Evolutionary conservation across 2,797 vertebrate species (phyloP).

Genomic region (Taenioides sp.): DNA sequence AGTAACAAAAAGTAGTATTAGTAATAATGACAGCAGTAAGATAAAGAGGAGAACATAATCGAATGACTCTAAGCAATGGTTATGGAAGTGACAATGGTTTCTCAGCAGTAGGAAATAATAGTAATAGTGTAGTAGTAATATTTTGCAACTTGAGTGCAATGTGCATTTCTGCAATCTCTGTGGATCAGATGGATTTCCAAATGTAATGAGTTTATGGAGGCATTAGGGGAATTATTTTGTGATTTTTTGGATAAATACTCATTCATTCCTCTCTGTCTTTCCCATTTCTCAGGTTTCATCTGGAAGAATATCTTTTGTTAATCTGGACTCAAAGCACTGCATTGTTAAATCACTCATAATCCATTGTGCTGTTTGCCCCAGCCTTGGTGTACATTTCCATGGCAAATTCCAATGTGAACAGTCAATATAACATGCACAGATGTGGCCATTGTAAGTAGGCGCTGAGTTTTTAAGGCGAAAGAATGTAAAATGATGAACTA

Average conservation of each 20-base stretch:
- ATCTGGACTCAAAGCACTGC: conserved; percentile 62
- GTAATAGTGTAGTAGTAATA: neutral
- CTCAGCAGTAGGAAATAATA: neutral
- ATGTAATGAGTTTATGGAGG: conserved; percentile 28
- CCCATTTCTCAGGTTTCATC: conserved; percentile 63
- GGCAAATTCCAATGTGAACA: conserved; percentile 69
- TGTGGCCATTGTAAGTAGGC: conserved; percentile 49
- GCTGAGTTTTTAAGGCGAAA: conserved; percentile 42
- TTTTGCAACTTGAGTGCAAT: neutral
- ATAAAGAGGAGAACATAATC: neutral
- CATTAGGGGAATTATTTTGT: conserved; percentile 49
- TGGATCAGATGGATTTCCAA: conserved; percentile 39
- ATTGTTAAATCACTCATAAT: conserved; percentile 64
- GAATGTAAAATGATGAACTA: conserved; percentile 39
- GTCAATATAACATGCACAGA: conserved; percentile 68
- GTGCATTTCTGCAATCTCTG: neutral
- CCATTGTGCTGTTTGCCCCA: conserved; percentile 62
- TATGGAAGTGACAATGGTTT: neutral
- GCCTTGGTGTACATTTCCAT: conserved; percentile 56
- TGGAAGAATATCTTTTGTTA: conserved; percentile 71
- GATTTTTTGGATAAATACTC: conserved; percentile 42
- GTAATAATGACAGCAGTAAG: neutral
- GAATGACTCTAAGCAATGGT: neutral
- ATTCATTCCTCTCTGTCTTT: conserved; percentile 42
- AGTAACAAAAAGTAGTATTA: neutral